A percentile compares a stretch with the other conserved stretches of the same genome.
Evolutionary conservation across 2,797 vertebrate species (phyloP).

Genomic region (Anniella stebbinsi): DNA sequence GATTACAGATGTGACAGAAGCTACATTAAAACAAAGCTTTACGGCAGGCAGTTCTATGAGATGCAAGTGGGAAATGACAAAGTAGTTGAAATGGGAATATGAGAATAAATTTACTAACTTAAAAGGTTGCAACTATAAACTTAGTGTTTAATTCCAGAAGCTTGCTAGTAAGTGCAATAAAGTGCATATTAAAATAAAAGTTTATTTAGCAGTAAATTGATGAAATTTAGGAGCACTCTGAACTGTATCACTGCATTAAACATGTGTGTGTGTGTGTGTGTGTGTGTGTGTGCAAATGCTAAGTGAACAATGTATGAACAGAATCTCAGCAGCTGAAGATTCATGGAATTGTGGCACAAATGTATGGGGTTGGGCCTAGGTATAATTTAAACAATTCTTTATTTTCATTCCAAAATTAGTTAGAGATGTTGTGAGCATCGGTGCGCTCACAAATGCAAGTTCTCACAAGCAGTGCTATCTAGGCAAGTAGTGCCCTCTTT

Average conservation of each 20-base stretch:
- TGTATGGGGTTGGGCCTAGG: neutral
- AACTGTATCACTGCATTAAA: conserved; percentile 37
- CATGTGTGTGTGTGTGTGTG: neutral
- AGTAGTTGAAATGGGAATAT: conserved; percentile 39
- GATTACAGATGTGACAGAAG: conserved; percentile 44
- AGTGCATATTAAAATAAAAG: conserved; percentile 55
- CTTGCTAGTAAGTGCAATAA: conserved; percentile 45
- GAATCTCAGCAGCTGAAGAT: neutral
- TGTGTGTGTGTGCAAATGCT: neutral
- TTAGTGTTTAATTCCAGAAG: conserved; percentile 52
- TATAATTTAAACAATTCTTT: conserved; percentile 8
- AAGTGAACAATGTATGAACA: neutral
- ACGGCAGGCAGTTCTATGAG: conserved; percentile 44
- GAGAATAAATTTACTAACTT: conserved; percentile 48
- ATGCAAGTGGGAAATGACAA: conserved; percentile 52
- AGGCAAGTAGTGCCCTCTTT: neutral
- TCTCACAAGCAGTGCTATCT: neutral
- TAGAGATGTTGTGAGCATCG: neutral
- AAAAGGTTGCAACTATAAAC: conserved; percentile 54
- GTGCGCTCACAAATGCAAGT: neutral
- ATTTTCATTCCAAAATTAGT: neutral
- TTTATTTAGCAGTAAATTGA: conserved; percentile 65
- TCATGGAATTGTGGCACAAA: neutral
- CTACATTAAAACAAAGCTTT: conserved; percentile 46
- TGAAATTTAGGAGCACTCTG: conserved; percentile 53